Evolutionary conservation across 2,888 invertebrate species (phyloP).

Genomic region (Empis livida): DNA sequence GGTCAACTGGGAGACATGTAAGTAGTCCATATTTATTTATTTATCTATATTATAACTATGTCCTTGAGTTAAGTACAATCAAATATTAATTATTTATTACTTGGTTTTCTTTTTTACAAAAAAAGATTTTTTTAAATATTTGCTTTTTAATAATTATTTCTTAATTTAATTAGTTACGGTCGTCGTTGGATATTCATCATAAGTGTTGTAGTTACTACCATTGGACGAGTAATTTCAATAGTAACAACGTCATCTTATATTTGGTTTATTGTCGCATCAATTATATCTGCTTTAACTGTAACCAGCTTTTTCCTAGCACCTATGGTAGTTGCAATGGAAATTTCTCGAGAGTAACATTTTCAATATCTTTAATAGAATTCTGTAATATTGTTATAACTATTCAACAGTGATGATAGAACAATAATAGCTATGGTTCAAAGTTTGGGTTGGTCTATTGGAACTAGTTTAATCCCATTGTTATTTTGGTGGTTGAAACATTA

Average conservation of each 20-base stretch:
- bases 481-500: conserved; percentile 40
- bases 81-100: too few species aligned
- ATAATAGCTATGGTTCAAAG: conserved; percentile 39
- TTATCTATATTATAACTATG: too few species aligned
- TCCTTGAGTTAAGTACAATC: too few species aligned
- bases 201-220: conserved; percentile 33
- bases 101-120: too few species aligned
- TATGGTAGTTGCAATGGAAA: conserved; percentile 42
- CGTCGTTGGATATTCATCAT: conserved; percentile 39
- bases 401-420: conserved; percentile 35
- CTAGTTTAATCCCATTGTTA: conserved; percentile 38
- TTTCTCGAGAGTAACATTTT: conserved; percentile 33
- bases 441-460: conserved; percentile 41
- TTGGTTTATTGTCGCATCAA: conserved; percentile 34
- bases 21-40: conserved; percentile 17
- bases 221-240: conserved; percentile 34
- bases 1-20: conserved; percentile 46
- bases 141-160: neutral
- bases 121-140: too few species aligned
- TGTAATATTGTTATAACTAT: too few species aligned
- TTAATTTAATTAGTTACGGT: conserved; percentile 32
- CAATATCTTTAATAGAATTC: neutral
- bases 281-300: conserved; percentile 37
- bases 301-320: conserved; percentile 39
- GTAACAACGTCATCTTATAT: conserved; percentile 32